Evolutionary conservation across 2,888 invertebrate genomes (phyloP).

Genomic region (Idaea straminata): DNA sequence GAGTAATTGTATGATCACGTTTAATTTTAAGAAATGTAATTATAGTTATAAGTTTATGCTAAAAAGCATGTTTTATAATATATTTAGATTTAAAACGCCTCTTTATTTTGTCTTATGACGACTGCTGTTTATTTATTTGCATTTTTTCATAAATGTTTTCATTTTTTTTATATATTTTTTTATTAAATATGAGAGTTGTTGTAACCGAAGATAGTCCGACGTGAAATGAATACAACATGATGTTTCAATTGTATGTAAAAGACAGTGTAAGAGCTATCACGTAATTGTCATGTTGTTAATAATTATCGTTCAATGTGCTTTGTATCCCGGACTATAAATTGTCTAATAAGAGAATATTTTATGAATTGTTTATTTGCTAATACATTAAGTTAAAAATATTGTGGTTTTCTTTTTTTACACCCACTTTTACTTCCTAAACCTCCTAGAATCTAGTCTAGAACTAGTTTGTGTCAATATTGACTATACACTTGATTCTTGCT

Average conservation of each 20-base stretch:
- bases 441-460: background rate
- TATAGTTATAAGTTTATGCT: constrained; percentile 67
- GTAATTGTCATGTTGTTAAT: constrained; percentile 45
- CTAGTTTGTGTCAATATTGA: background rate
- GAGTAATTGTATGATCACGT: constrained; percentile 67
- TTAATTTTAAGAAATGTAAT: constrained; percentile 69
- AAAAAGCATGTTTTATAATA: constrained; percentile 77
- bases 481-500: no score
- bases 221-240: constrained; percentile 39
- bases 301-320: constrained; percentile 49
- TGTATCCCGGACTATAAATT: constrained; percentile 59
- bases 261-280: constrained; percentile 21
- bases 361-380: constrained; percentile 81
- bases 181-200: constrained; percentile 58
- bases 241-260: constrained; percentile 17
- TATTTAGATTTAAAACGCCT: constrained; percentile 71
- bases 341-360: constrained; percentile 77
- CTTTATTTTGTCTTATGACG: constrained; percentile 67
- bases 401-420: background rate
- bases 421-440: background rate
- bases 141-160: constrained; percentile 75
- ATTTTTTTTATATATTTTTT: constrained; percentile 51
- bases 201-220: constrained; percentile 59
- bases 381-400: constrained; percentile 77
- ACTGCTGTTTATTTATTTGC: constrained; percentile 78